Percentiles rank a stretch among this genome's conserved stretches.
Evolutionary conservation across 2,888 invertebrate species (phyloP).

Genomic region (Dicycla oo): DNA sequence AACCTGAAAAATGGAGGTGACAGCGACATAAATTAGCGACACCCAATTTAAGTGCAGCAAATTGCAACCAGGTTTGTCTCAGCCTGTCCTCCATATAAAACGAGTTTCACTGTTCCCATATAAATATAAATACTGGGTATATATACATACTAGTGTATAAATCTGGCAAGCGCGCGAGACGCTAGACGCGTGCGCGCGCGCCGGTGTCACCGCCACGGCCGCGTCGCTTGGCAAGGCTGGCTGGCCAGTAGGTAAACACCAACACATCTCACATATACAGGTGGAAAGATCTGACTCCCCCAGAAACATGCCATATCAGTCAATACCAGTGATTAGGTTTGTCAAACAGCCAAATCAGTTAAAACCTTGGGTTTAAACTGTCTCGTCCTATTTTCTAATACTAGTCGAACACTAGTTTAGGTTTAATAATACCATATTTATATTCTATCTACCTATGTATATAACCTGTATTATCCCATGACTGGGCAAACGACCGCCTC

Average conservation of each 20-base stretch:
- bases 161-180: slow-evolving; percentile 67
- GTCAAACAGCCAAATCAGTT: slow-evolving; percentile 36
- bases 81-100: slow-evolving; percentile 52
- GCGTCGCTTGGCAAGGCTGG: slow-evolving; percentile 70
- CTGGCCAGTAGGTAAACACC: slow-evolving; percentile 66
- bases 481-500: background rate
- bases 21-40: slow-evolving; percentile 7
- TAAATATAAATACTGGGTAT: slow-evolving; percentile 57
- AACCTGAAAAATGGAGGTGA: background rate
- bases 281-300: slow-evolving; percentile 42
- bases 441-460: background rate
- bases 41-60: slow-evolving; percentile 24
- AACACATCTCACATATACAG: slow-evolving; percentile 51
- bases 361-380: slow-evolving; percentile 24
- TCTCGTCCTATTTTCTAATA: slow-evolving; percentile 18
- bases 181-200: slow-evolving; percentile 59
- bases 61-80: slow-evolving; percentile 32
- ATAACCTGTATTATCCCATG: too few species aligned
- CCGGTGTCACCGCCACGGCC: slow-evolving; percentile 68
- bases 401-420: background rate
- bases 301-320: slow-evolving; percentile 33
- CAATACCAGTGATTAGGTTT: slow-evolving; percentile 34
- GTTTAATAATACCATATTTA: too few species aligned
- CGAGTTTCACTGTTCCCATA: slow-evolving; percentile 56
- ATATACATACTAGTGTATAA: slow-evolving; percentile 39